phyloP scores from a whole-genome alignment of 2,888 invertebrate genomes.

The Psylliodes chrysocephalus region DNA sequence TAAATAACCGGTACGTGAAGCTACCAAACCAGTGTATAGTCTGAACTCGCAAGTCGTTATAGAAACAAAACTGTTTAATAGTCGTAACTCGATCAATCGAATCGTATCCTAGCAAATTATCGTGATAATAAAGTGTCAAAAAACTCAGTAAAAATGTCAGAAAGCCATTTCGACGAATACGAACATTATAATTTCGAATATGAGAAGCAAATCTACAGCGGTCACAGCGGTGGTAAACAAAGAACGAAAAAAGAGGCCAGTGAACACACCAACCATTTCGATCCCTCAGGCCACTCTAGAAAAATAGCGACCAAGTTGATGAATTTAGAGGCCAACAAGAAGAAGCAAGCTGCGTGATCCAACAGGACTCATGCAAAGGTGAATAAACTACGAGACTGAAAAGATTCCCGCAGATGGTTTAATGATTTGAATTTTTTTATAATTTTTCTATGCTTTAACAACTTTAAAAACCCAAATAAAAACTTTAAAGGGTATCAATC shows the following conservation, averaged over 20 bases:
- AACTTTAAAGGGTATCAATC: neutral
- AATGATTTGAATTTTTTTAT: slow-evolving; percentile 4
- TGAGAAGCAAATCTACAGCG: slow-evolving; percentile 88
- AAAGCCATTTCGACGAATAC: slow-evolving; percentile 87
- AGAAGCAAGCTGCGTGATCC: slow-evolving; percentile 53
- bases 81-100: neutral
- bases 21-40: neutral
- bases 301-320: slow-evolving; percentile 87
- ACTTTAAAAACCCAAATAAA: neutral
- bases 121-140: slow-evolving; percentile 7
- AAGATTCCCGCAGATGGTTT: neutral
- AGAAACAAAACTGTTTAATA: neutral
- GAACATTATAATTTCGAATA: slow-evolving; percentile 95
- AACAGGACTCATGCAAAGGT: neutral
- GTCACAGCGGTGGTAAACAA: slow-evolving; percentile 92
- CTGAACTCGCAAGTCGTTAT: neutral
- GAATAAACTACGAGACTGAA: neutral
- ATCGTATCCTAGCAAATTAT: neutral
- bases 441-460: slow-evolving; percentile 4
- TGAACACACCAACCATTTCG: slow-evolving; percentile 90
- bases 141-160: slow-evolving; percentile 74
- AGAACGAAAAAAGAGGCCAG: slow-evolving; percentile 88
- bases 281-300: slow-evolving; percentile 92
- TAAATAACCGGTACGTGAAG: neutral
- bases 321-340: slow-evolving; percentile 86